Base-by-base conservation (phyloP, 2,888 invertebrate genomes). In the Lottia gigantea region DNA sequence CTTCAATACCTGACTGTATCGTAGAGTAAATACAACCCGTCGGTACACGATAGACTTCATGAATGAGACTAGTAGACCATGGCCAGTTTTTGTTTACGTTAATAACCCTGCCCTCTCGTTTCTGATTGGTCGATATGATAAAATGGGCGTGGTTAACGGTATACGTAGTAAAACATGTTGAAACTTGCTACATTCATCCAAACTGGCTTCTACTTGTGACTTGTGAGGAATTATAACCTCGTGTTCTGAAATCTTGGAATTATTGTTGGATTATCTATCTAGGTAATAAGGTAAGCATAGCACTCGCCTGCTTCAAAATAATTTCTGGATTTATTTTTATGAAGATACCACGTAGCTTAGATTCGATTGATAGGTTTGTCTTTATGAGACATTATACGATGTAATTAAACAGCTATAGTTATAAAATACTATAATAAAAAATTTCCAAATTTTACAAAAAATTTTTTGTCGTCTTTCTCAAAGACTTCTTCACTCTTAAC, bases 191-290 rank as follows among this genome's bases (percentile, higher is more conserved):
- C 19, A 19, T 23, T 55, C 23, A 19, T 23, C 12, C 23, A 55
- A 23, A 55, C 55, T 55, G 55, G 55, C 55, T 23, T 55, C 55
- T 23, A 23, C 55, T 55, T 55, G 55, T 55, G 55, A 55, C 23
- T 55, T 55, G 40, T 19, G 55, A 55, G 23, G 11, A 12, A 2
- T 12, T 55, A 55, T 23, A 55, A 55, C 55, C 55, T 55, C 55
- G 55, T 55, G 55, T 23, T 23, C 11, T 40, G 19, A 23, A 55
- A 23, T 23, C 8, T 23, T 55, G 55, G 23, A 55, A 55, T 55
- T 55, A 55, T 55, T 19, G 19, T 23, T 55, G 19, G 19, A 14
- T 19, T 3, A 12, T n/a, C 3, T 23, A 23, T 12, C 19, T 23
- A 14, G 14, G 55, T 23, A 23, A 19, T 23, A 55, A 55, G 55